Conservation (phyloP, 2,888 invertebrate genomes). For the Eustalomyia histrio region DNA sequence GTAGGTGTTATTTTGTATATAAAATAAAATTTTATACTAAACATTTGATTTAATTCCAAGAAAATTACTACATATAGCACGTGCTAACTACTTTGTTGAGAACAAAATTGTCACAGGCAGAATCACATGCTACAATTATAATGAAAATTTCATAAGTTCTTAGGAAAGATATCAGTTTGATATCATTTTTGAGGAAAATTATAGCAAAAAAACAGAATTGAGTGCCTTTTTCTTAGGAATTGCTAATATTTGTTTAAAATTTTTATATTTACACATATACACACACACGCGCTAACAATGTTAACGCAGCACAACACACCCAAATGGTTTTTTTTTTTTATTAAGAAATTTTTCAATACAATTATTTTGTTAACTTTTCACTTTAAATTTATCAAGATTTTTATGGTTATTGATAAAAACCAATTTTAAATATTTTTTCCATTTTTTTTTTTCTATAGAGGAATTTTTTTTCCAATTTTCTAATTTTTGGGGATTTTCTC, state of each 20-base stretch:
- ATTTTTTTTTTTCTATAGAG: background rate
- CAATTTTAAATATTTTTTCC: background rate
- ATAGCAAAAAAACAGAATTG: background rate
- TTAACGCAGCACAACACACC: constrained; percentile 1
- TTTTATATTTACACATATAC: background rate
- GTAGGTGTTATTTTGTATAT: background rate
- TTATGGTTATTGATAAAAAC: background rate
- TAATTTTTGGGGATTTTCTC: background rate
- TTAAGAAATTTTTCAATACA: background rate
- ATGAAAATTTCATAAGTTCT: background rate
- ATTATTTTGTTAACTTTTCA: background rate
- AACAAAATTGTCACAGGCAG: background rate
- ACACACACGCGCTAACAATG: background rate
- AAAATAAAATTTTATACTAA: background rate
- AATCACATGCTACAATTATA: background rate
- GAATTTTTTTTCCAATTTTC: background rate
- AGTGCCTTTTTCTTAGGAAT: background rate
- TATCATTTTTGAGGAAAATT: background rate
- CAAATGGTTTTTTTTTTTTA: background rate
- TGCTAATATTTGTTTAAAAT: background rate
- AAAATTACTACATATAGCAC: background rate
- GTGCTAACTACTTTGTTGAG: background rate
- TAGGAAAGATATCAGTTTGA: background rate
- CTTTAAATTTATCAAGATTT: background rate
- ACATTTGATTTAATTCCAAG: background rate